Evolutionary conservation across 2,797 vertebrate species (phyloP).

Genomic region (Falco biarmicus): DNA sequence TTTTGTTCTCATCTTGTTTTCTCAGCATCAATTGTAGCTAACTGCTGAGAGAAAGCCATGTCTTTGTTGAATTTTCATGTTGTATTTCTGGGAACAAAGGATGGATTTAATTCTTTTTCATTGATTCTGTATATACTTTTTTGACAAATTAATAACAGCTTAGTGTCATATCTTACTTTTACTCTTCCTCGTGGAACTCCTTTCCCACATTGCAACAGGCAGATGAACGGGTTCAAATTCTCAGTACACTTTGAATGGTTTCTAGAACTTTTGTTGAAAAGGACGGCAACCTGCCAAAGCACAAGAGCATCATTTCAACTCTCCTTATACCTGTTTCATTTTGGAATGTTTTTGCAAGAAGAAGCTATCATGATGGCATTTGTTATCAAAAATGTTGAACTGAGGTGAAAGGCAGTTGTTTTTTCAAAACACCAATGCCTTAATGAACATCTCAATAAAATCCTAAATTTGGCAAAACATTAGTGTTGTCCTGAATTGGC

Average conservation of each 20-base stretch:
- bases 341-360: background rate
- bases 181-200: background rate
- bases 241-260: background rate
- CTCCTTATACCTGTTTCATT: background rate
- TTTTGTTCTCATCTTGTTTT: background rate
- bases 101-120: background rate
- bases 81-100: background rate
- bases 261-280: background rate
- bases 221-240: background rate
- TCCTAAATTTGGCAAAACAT: background rate
- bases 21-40: background rate
- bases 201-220: background rate
- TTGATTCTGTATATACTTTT: background rate
- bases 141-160: background rate
- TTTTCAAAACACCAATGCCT: background rate
- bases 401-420: background rate
- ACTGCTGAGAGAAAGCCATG: background rate
- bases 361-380: background rate
- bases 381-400: background rate
- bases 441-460: background rate
- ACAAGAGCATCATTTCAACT: background rate
- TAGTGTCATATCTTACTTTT: background rate
- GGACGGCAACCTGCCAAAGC: background rate
- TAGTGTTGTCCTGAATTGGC: background rate
- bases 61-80: background rate